These are phyloP conservation scores for Drosophila kikkawai DNA, from an alignment of 1,140 invertebrate species.

Conservation along the genomic window DNA sequence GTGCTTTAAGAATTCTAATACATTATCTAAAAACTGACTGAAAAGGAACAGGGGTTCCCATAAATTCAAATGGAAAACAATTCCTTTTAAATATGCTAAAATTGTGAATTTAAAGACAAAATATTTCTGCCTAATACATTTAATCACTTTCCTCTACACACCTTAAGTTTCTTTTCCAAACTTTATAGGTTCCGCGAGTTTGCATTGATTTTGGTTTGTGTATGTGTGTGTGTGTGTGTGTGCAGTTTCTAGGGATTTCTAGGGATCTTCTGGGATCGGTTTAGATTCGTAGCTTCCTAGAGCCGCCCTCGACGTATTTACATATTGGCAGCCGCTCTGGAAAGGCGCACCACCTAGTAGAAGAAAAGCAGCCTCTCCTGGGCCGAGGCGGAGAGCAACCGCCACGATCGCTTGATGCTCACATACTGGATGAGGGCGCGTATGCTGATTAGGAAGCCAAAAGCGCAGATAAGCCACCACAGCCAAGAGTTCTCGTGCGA, in stretches of 20 bases:
- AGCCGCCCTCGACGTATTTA: conserved; percentile 65
- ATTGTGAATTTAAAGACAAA: background rate
- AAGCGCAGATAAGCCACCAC: conserved; percentile 95
- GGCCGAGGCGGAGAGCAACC: conserved; percentile 92
- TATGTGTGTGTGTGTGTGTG: conserved; percentile 37
- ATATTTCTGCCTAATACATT: conserved; percentile 7
- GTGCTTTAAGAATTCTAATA: conserved; percentile 8
- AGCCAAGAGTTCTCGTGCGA: conserved; percentile 95
- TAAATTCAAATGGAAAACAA: background rate
- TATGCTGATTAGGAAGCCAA: conserved; percentile 94
- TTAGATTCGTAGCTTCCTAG: conserved; percentile 26
- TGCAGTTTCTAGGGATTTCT: conserved; percentile 10
- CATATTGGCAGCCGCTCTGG: conserved; percentile 48
- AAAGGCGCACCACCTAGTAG: conserved; percentile 87
- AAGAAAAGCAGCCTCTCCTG: conserved; percentile 95
- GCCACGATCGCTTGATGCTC: conserved; percentile 95
- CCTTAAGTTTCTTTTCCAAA: background rate
- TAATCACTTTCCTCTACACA: conserved; percentile 15
- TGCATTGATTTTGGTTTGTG: conserved; percentile 33
- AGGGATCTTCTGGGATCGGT: conserved; percentile 32
- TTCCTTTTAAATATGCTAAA: conserved; percentile 1
- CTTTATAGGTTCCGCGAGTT: conserved; percentile 12
- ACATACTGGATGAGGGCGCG: conserved; percentile 95
- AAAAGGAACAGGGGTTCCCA: background rate
- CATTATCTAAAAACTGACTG: background rate